Evolutionary conservation across 2,888 invertebrate species (phyloP).

Genomic region (Yponomeuta plumbellus): DNA sequence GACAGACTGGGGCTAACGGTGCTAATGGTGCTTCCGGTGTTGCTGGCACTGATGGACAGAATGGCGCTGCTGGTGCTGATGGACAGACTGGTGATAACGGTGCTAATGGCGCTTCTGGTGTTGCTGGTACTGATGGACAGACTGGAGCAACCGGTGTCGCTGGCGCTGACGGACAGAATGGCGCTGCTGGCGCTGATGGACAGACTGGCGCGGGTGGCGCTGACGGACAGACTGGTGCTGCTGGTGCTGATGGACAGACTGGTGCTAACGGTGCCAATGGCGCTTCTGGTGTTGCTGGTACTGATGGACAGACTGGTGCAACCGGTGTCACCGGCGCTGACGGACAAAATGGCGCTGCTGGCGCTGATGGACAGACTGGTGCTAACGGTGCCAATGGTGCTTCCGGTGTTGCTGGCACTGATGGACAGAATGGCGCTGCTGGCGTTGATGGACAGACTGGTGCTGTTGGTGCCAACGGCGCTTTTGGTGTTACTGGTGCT

Average conservation of each 20-base stretch:
- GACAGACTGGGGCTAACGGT: constrained; percentile 13
- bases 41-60: constrained; percentile 13
- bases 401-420: not conserved
- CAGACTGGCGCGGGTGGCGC: not conserved
- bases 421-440: not conserved
- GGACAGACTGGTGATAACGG: not conserved
- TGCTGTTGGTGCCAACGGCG: too few species aligned
- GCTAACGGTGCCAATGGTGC: too few species aligned
- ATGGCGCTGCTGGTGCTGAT: not conserved
- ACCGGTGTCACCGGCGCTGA: too few species aligned
- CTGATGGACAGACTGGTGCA: too few species aligned
- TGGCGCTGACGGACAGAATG: not conserved
- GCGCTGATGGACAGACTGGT: too few species aligned
- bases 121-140: not conserved
- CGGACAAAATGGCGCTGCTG: too few species aligned
- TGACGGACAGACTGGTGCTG: not conserved
- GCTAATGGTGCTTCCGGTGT: not conserved
- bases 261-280: too few species aligned
- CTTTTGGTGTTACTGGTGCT: too few species aligned
- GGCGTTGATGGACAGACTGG: not conserved
- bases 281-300: too few species aligned
- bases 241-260: not conserved
- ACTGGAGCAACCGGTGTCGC: not conserved
- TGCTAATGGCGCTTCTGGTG: constrained; percentile 6
- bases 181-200: not conserved